Evolutionary conservation across 1,140 invertebrate genomes (phyloP), one percentile per base, ranked within the genome.

Genomic region (Brachionus asplanchnoidis): DNA sequence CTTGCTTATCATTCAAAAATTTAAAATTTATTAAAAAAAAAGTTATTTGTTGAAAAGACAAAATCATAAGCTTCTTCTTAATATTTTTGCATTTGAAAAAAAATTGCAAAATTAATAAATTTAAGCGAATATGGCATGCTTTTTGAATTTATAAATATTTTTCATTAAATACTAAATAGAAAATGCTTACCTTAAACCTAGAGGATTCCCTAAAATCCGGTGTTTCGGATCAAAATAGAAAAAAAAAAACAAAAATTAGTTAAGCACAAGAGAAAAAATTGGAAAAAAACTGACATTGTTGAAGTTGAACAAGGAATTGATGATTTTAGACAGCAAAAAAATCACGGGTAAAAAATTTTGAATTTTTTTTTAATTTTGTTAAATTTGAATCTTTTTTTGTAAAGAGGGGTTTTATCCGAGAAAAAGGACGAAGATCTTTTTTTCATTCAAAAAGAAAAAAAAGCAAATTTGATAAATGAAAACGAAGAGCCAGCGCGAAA

Each of bases 221-320:
- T 14, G 17, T 4, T 82, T 9, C 7, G 23, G 53, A 42, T 7
- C 20, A 53, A 42, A 56, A 23, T n/a, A 82, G 65, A 26, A 82
- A 82, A 17, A 82, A n/a, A 82, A 36, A 82, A 82, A 66, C 79
- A 82, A 68, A 82, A 60, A 40, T 36, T 82, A 46, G 79, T 82
- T 3, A 82, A 82, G 40, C 79, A 82, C 14, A 82, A 40, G 17
- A 11, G 79, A 14, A 84, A 84, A 84, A 68, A 84, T 84, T 84
- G 82, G 82, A 53, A 28, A 44, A 84, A 84, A 70, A 84, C 60
- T 56, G 60, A 68, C 9, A 84, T 68, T 23, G 8, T 7, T 14
- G 82, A 84, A 26, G 60, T 84, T 3, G 82, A 84, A 84, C 20
- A 84, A 53, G 60, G 60, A 14, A 68, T 84, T 11, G 60, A 84